Base-by-base conservation (phyloP, 2,113 vertebrate genomes). In the Grallaria varia region DNA sequence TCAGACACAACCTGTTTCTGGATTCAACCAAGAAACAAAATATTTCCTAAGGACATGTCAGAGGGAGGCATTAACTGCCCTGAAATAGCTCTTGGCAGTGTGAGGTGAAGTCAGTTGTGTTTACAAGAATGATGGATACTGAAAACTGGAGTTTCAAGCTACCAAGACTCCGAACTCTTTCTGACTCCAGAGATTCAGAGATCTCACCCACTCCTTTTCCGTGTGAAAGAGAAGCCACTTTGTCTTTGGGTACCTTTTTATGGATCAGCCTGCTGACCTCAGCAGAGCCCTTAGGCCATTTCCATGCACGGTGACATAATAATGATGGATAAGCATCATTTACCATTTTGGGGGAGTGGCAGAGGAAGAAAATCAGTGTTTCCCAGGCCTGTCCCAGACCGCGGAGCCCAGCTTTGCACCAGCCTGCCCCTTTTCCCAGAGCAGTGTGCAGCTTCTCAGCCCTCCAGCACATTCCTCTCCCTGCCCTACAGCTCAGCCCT, bases 241-340 rank as follows among this genome's bases (percentile, higher is more conserved):
- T 69, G 72, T 84, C 56, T 68, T 49, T 59, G 66, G 68, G 69
- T 39, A 52, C 60, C 50, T 92, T 88, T 87, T 52, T 30, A 17
- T 49, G 66, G 15, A 40, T 84, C 90, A 96, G 64, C 76, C 66
- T 0, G 0, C 56, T 72, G 86, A 89, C 80, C 86, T 84, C 83
- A 33, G 68, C 31, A 12, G 73, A 79, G 74, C 83, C 96, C 89
- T 80, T 25, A 49, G 95, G 92, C 84, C 60, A 22, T 84, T 33
- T 60, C 56, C 27, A 5, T 16, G 69, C 73, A 5, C 18, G 30
- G 40, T 95, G 96, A 95, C 96, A 95, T 84, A 90, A 93, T 66
- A 90, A 89, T 96, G 96, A 97, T 93, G 80, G 95, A 97, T 96
- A 92, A 87, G 86, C 60, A 93, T 75, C 69, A 93, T 96, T 95